Conservation (phyloP, 2,113 vertebrate species). For the Stegastes partitus region DNA sequence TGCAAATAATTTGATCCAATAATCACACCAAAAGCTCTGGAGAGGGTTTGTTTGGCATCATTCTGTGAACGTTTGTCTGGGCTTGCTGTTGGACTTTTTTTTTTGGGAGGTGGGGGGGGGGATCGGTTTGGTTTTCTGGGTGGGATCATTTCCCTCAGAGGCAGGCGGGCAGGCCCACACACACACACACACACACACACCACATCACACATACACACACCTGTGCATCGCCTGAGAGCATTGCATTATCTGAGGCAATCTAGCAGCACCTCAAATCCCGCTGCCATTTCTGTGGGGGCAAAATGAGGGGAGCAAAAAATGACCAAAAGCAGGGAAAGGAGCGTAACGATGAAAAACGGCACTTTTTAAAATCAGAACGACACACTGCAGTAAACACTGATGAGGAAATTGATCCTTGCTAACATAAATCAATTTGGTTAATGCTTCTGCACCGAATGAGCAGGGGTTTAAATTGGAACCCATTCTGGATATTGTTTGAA, state of each 20-base stretch:
- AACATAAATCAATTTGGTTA: conserved; percentile 37
- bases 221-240: conserved; percentile 52
- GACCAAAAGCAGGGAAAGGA: conserved; percentile 50
- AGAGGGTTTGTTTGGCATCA: conserved; percentile 45
- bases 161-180: conserved; percentile 9
- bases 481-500: conserved; percentile 26
- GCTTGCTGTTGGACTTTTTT: conserved; percentile 57
- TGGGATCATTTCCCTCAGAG: conserved; percentile 43
- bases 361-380: conserved; percentile 50
- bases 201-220: conserved; percentile 43
- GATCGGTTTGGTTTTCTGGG: conserved; percentile 54
- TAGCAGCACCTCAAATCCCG: conserved; percentile 48
- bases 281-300: conserved; percentile 51
- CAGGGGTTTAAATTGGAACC: conserved; percentile 19
- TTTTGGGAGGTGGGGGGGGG: too few species aligned
- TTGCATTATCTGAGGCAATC: conserved; percentile 70
- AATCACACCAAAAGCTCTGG: conserved; percentile 53
- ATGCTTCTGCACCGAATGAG: conserved; percentile 32
- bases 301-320: conserved; percentile 49
- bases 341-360: conserved; percentile 53
- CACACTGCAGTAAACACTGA: conserved; percentile 52
- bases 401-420: conserved; percentile 51
- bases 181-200: conserved; percentile 19
- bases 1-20: conserved; percentile 29
- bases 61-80: conserved; percentile 50